These are phyloP conservation scores for Germaria angustata DNA, from an alignment of 2,888 invertebrate genomes.

Conservation along the genomic window DNA sequence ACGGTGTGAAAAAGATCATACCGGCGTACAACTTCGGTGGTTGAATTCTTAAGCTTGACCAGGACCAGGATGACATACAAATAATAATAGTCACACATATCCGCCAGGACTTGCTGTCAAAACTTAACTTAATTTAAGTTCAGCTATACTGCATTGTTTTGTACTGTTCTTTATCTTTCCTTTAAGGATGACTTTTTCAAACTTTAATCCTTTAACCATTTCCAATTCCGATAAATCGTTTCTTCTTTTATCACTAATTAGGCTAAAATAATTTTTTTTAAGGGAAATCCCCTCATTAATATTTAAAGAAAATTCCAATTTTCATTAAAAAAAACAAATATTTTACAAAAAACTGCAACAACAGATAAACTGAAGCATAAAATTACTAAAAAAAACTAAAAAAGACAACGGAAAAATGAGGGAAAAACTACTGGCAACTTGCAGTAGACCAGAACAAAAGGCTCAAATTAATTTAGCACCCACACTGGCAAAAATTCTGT, in stretches of 20 bases:
- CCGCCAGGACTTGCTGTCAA: too few relatives aligned
- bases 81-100: too few relatives aligned
- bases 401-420: not conserved
- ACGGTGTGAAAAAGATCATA: too few relatives aligned
- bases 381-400: constrained; percentile 8
- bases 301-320: constrained; percentile 59
- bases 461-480: constrained; percentile 69
- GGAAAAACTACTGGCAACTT: constrained; percentile 27
- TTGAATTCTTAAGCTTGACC: too few relatives aligned
- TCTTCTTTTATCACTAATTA: constrained; percentile 37
- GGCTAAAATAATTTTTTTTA: not conserved
- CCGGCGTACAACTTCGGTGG: too few relatives aligned
- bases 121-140: too few relatives aligned
- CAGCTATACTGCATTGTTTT: too few relatives aligned
- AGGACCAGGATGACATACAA: too few relatives aligned
- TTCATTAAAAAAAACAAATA: constrained; percentile 22
- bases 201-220: not conserved
- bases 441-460: constrained; percentile 68
- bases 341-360: not conserved
- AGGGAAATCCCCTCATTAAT: constrained; percentile 48
- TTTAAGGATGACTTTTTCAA: too few relatives aligned
- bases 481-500: constrained; percentile 39
- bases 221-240: not conserved
- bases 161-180: not conserved
- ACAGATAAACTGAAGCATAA: constrained; percentile 20